These are phyloP conservation scores for Aphrophora alni DNA, from an alignment of 2,888 invertebrate genomes.

Conservation along the genomic window DNA sequence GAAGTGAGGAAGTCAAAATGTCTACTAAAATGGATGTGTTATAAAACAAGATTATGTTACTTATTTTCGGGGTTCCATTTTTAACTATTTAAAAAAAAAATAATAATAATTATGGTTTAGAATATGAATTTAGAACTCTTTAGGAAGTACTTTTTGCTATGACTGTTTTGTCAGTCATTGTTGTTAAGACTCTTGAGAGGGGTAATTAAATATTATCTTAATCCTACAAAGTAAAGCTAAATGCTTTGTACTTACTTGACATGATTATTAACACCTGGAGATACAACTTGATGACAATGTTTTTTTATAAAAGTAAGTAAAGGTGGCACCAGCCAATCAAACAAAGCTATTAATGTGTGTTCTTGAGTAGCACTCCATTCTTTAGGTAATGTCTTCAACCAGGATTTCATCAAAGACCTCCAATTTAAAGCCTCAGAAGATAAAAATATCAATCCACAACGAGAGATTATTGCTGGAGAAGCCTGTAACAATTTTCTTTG, in stretches of 20 bases:
- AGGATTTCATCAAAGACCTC: constrained; percentile 79
- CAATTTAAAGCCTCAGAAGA: constrained; percentile 86
- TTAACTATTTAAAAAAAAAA: too few species aligned
- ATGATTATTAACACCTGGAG: constrained; percentile 72
- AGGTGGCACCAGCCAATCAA: constrained; percentile 83
- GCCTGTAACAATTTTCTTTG: constrained; percentile 57
- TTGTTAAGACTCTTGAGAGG: too few species aligned
- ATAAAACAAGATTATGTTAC: too few species aligned
- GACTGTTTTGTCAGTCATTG: too few species aligned
- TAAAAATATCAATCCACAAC: constrained; percentile 91
- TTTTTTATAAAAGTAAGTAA: constrained; percentile 74
- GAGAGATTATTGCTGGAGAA: constrained; percentile 85
- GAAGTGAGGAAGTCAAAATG: too few species aligned
- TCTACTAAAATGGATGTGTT: too few species aligned
- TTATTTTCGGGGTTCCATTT: too few species aligned
- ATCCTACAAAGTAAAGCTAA: too few species aligned
- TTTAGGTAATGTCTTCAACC: constrained; percentile 66
- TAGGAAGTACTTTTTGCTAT: too few species aligned
- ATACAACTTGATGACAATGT: constrained; percentile 59
- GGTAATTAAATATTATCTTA: too few species aligned
- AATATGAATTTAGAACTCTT: too few species aligned
- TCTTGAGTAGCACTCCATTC: constrained; percentile 41
- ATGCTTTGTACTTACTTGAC: constrained; percentile 58
- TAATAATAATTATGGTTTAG: too few species aligned
- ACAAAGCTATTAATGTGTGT: constrained; percentile 63